These are phyloP conservation scores for Nesidiocoris tenuis DNA, from an alignment of 2,888 invertebrate genomes.

Conservation along the genomic window DNA sequence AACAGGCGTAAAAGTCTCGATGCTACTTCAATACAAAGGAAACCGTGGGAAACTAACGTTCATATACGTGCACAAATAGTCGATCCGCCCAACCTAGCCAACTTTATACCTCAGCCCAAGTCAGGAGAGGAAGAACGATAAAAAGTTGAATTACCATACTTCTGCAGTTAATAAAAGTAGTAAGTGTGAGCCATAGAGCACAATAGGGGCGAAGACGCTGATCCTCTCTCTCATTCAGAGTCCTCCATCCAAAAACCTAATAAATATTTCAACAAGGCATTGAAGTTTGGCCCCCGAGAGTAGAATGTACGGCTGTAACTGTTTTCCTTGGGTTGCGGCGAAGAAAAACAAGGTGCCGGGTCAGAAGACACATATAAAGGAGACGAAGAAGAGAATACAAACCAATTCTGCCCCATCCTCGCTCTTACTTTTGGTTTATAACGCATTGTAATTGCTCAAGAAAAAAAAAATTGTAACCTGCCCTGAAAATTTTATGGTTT, in stretches of 20 bases:
- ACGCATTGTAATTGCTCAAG: not conserved
- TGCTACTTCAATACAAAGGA: not conserved
- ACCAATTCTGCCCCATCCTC: not conserved
- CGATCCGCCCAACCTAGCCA: not conserved
- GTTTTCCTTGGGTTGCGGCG: slow-evolving; percentile 25
- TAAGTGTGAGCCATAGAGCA: slow-evolving; percentile 25
- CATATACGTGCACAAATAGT: not conserved
- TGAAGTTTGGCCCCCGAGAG: not conserved
- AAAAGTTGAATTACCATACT: slow-evolving; percentile 35
- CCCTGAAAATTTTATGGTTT: no score
- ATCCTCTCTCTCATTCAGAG: slow-evolving; percentile 23
- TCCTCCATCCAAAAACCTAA: slow-evolving; percentile 37
- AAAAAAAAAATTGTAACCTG: not conserved
- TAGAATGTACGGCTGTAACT: slow-evolving; percentile 3
- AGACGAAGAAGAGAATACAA: not conserved
- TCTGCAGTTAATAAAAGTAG: slow-evolving; percentile 34
- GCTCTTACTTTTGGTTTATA: not conserved
- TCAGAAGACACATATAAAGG: not conserved
- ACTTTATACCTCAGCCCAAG: not conserved
- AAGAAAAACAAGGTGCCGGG: slow-evolving; percentile 19
- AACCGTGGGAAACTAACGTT: not conserved
- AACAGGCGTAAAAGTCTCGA: no score
- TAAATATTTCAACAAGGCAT: slow-evolving; percentile 39
- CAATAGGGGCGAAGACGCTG: slow-evolving; percentile 35
- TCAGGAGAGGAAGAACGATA: slow-evolving; percentile 10